A percentile compares a stretch with the other conserved stretches of the same genome.
These are phyloP conservation scores for Trachelus troglodyta DNA, from an alignment of 2,888 invertebrate species.

Conservation along the genomic window DNA sequence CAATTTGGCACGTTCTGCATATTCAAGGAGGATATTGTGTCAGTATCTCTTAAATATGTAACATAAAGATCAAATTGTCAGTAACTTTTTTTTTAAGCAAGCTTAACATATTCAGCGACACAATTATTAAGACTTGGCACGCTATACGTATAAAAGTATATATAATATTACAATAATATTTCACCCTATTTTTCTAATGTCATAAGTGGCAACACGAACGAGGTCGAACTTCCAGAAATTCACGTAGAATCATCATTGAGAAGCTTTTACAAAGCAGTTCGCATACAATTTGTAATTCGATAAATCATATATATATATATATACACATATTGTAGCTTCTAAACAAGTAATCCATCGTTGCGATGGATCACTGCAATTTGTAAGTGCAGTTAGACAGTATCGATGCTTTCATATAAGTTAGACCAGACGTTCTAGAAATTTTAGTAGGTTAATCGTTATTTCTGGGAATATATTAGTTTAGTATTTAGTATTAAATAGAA, in stretches of 20 bases:
- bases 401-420: neutral
- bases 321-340: neutral
- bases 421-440: neutral
- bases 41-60: neutral
- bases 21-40: neutral
- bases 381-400: neutral
- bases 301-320: neutral
- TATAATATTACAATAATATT: neutral
- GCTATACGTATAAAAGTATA: neutral
- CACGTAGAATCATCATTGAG: neutral
- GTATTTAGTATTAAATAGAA: conserved; percentile 1
- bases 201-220: neutral
- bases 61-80: neutral
- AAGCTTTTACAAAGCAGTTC: neutral
- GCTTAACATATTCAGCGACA: neutral
- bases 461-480: neutral
- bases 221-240: neutral
- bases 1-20: neutral
- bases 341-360: neutral
- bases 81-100: neutral
- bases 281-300: neutral
- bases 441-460: conserved; percentile 3
- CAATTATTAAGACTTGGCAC: neutral
- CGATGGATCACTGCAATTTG: neutral
- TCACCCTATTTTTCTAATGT: neutral